Base-by-base conservation (phyloP, 1,140 invertebrate species). In the Brachionus koreanus region DNA sequence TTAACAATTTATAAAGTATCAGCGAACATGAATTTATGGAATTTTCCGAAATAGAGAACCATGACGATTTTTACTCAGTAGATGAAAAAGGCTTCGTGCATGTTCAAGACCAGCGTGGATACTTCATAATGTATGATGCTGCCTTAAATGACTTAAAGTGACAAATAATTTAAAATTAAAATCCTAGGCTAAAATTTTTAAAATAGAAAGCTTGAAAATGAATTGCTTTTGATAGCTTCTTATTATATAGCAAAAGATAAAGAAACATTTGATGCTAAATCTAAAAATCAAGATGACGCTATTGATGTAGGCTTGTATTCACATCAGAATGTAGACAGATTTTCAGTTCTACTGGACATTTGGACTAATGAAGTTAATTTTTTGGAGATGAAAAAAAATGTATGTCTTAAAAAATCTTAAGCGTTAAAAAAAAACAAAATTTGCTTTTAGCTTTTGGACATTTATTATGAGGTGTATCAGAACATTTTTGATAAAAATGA, bases 401-500 rank as follows among this genome's bases (percentile, higher is more conserved):
- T 88, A 77, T 75, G 84, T 77, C 0, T 25, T 42, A 3, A 33
- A 57, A 5, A 23, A 13, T 37, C n/a, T 4, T 19, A 25, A 12
- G 19, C 29, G 23, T 61, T 61, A 57, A 63, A 63, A 35, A 37
- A 79, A 16, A n/a, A 5, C 1, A 39, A 25, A 49, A 35, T 19
- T 57, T 52, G 10, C 10, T 29, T 65, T 19, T 76, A 88, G 87
- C 82, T 89, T 61, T 16, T 89, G 16, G 87, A 88, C 72, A 87
- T 87, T 81, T 89, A 88, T 83, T 83, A 86, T 74, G 87, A 89
- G 77, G 87, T 87, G 0, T 89, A 89, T 77, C 86, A 87, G 39
- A 86, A 89, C 84, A 85, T 88, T 25, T 86, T 86, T 85, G 87
- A 89, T 61, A 84, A 86, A 76, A 87, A 88, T 77, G 88, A 88